These are phyloP conservation scores for Calidris pugnax DNA, from an alignment of 2,113 vertebrate species.

Conservation along the genomic window DNA sequence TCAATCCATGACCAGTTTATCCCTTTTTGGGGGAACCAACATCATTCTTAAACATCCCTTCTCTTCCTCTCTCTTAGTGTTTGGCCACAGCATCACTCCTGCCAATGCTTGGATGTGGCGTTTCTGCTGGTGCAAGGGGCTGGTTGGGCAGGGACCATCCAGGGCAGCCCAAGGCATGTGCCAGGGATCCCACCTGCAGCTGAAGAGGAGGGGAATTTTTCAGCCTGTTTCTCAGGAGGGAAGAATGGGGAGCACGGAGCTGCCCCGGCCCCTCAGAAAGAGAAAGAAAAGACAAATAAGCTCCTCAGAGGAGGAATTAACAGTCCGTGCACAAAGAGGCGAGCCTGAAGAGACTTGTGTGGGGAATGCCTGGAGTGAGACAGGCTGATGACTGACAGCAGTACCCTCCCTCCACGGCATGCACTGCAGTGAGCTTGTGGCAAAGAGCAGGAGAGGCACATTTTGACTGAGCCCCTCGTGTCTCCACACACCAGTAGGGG, in stretches of 20 bases:
- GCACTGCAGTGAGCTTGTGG: accelerated
- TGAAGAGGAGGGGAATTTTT: not conserved
- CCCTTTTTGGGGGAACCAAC: not conserved
- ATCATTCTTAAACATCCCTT: not conserved
- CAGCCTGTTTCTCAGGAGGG: not conserved
- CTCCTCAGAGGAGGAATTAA: not conserved
- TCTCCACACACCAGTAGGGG: not conserved
- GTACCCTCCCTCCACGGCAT: not conserved
- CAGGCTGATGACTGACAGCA: not conserved
- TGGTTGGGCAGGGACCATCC: not conserved
- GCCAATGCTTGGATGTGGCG: not conserved
- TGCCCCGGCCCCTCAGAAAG: not conserved
- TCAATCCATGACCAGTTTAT: accelerated
- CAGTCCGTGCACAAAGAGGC: not conserved
- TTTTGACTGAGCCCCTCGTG: not conserved
- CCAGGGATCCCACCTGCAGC: not conserved
- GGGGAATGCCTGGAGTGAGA: not conserved
- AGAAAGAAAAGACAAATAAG: slow-evolving; percentile 14
- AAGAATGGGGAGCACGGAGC: not conserved
- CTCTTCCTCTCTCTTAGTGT: not conserved
- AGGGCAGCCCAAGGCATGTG: not conserved
- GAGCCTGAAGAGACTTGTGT: slow-evolving; percentile 44
- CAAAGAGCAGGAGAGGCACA: not conserved
- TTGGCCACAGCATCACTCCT: not conserved
- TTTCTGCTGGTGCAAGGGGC: not conserved